Evolutionary conservation across 2,888 invertebrate genomes (phyloP), one percentile per base, ranked within the genome.

Genomic region (Abrostola tripartita): DNA sequence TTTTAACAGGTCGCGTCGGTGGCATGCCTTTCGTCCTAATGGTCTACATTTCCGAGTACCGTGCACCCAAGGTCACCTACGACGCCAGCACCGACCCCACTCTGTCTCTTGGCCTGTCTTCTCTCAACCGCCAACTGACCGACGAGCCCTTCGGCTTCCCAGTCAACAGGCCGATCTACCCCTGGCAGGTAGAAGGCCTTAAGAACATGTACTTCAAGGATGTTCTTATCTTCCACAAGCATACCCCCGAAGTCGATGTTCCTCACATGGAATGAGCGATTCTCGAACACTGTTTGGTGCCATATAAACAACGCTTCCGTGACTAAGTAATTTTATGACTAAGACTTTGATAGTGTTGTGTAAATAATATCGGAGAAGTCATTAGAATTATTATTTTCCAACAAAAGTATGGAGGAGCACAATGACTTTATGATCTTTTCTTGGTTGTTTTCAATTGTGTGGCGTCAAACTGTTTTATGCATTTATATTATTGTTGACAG

Each of bases 11-110:
- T 85, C 90, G 88, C 74, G 81, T 88, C 52, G 86, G 85, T 37
- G 97, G 97, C 70, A 95, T 96, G 93, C 95, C 95, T 24, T 96
- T 95, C 86, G 94, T 96, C 71, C 85, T 96, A 61, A 90, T 96
- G 89, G 96, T 96, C 54, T 94, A 96, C 84, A 95, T 96, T 65
- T 91, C 95, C 52, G 95, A 96, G 68, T 95, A 89, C 84, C 88
- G 84, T 44, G 89, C 91, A 14, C 92, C 95, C 9, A 88, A 90
- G 41, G 88, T 91, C 7, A 85, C 90, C 6, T 88, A 89, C 44
- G 87, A 87, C 4, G 83, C 87, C 10, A 90, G 90, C 8, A 95
- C 90, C 79, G 95, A 95, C 71, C 92, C 95, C 12, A 81, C 92
- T 54, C 67, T 95, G 58, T 93, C 95, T 54, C 93, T 95, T 65